These are phyloP conservation scores for Slavum lentiscoides DNA, from an alignment of 2,888 invertebrate species.

Conservation along the genomic window DNA sequence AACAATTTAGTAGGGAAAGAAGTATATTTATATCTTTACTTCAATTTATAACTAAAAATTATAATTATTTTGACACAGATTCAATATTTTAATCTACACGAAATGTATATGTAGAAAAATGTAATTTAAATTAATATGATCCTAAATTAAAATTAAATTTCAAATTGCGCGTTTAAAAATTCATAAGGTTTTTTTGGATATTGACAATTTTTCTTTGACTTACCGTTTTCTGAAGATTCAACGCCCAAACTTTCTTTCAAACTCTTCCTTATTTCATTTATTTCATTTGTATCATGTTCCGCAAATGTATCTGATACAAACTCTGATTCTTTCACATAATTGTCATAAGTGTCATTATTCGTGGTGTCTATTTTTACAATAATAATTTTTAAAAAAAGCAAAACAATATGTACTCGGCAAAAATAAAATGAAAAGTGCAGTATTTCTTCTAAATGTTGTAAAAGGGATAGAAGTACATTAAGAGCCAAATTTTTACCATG, in stretches of 20 bases:
- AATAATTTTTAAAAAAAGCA: slow-evolving; percentile 31
- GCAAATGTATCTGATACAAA: slow-evolving; percentile 52
- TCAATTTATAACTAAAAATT: too few species aligned
- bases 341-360: slow-evolving; percentile 37
- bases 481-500: slow-evolving; percentile 8
- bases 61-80: too few species aligned
- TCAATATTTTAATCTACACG: too few species aligned
- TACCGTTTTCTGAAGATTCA: slow-evolving; percentile 49
- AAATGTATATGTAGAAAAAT: neutral
- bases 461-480: neutral
- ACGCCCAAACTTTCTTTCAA: slow-evolving; percentile 50
- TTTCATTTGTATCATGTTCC: slow-evolving; percentile 47
- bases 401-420: slow-evolving; percentile 31
- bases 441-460: neutral
- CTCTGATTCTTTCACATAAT: slow-evolving; percentile 48
- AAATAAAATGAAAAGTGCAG: slow-evolving; percentile 31
- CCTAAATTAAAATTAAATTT: slow-evolving; percentile 3
- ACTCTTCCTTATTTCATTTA: slow-evolving; percentile 49
- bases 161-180: neutral
- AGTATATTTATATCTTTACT: too few species aligned
- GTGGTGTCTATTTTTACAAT: slow-evolving; percentile 44
- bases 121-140: slow-evolving; percentile 7
- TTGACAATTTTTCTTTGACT: slow-evolving; percentile 19
- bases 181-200: neutral
- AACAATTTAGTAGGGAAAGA: too few species aligned